Evolutionary conservation across 1,140 invertebrate genomes (phyloP), one percentile per base, ranked within the genome.

Genomic region (Drosophila lacteicornis): DNA sequence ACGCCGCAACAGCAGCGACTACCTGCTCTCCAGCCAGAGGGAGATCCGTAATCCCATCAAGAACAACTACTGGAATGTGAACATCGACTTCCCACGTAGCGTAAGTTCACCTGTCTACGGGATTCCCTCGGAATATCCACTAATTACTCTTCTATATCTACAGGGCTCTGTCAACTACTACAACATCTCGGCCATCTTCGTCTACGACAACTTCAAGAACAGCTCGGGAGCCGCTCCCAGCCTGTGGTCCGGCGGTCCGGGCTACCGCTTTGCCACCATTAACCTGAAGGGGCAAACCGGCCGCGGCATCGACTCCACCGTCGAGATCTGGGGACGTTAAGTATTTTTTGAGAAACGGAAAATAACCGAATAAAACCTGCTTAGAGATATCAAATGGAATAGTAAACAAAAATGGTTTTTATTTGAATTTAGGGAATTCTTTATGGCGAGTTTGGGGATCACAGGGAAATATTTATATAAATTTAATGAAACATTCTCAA

Each of bases 131-230:
- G 13, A 4, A 46, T 42, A n/a, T 22, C 8, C 3, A 4, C n/a
- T 43, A 36, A 46, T 13, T 0, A 13, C 4, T 19, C 27, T 8
- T 46, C 22, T 9, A 33, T 33, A 33, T 0, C 38, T 33, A 11
- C 46, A 92, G 91, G 88, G 85, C 27, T 36, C 61, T 25, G 56
- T 19, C 11, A 78, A 79, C 40, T 57, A 30, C 15, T 70, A 77
- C 46, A 87, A 65, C 40, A 91, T 92, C 49, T 58, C 73, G 12
- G 69, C 49, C 17, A 22, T 92, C 49, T 55, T 58, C 22, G 79
- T 91, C 3, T 77, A 65, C 40, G 91, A 92, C 49, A 92, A 90
- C 73, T 92, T 92, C 68, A 91, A 62, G 61, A 91, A 92, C 70
- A 80, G 9, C 36, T 82, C 85, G 0, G 91, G 91, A 1, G 91